These are phyloP conservation scores for Strix uralensis DNA, from an alignment of 2,113 vertebrate genomes.

Conservation along the genomic window DNA sequence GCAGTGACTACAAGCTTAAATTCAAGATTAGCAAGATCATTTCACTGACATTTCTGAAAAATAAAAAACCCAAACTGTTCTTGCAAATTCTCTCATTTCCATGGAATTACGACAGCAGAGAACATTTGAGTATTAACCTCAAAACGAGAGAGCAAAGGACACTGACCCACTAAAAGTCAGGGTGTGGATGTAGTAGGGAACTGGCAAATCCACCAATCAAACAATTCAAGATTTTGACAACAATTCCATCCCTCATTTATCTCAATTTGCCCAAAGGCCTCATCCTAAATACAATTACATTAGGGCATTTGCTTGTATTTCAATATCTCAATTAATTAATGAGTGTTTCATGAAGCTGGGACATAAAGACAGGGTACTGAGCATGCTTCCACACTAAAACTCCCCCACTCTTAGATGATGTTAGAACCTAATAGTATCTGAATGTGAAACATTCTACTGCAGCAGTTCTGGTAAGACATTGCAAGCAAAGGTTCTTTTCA, in stretches of 20 bases:
- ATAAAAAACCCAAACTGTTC: not conserved
- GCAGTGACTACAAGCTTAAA: not conserved
- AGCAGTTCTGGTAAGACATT: not conserved
- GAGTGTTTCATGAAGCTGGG: not conserved
- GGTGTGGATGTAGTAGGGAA: not conserved
- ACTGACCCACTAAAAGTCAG: not conserved
- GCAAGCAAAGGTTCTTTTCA: not conserved
- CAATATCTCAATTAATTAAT: not conserved
- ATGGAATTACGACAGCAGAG: not conserved
- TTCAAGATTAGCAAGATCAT: not conserved
- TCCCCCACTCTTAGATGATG: not conserved
- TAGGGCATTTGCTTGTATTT: not conserved
- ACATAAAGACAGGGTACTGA: not conserved
- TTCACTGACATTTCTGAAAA: not conserved
- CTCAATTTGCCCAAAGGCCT: not conserved
- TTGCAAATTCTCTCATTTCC: not conserved
- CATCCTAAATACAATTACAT: not conserved
- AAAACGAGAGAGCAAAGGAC: not conserved
- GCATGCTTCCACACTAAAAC: not conserved
- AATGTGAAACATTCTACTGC: not conserved
- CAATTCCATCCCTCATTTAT: not conserved
- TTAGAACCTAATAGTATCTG: not conserved
- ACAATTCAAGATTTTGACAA: not conserved
- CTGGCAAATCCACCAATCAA: not conserved
- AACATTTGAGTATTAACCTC: not conserved